Evolutionary conservation across 2,113 vertebrate genomes (phyloP).

Genomic region (Oryzias woworae): DNA sequence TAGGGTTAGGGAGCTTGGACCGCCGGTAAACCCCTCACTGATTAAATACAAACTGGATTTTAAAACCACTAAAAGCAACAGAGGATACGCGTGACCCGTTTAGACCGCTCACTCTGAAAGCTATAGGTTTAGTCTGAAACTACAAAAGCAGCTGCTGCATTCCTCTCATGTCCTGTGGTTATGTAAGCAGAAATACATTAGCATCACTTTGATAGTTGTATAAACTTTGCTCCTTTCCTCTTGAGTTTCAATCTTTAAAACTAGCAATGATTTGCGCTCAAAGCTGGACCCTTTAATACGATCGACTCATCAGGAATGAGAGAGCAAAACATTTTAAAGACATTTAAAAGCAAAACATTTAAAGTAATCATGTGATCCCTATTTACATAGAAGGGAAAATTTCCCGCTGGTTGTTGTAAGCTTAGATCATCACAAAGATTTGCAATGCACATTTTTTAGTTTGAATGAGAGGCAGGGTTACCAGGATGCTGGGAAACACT

Average conservation of each 20-base stretch:
- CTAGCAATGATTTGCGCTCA: too few species aligned
- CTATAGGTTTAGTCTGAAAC: too few species aligned
- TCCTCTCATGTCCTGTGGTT: slow-evolving; percentile 54
- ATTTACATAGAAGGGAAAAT: slow-evolving; percentile 22
- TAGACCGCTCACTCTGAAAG: too few species aligned
- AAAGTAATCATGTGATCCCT: too few species aligned
- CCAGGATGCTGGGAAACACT: slow-evolving; percentile 27
- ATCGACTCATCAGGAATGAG: too few species aligned
- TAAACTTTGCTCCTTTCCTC: too few species aligned
- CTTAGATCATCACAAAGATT: slow-evolving; percentile 68
- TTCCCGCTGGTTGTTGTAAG: slow-evolving; percentile 53
- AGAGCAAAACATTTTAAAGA: too few species aligned
- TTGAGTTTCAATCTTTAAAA: too few species aligned
- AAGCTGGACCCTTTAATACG: too few species aligned
- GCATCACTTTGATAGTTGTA: too few species aligned
- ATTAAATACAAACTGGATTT: slow-evolving; percentile 17
- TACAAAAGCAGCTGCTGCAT: slow-evolving; percentile 37
- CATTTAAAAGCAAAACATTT: too few species aligned
- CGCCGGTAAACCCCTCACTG: not conserved
- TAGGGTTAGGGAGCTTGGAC: slow-evolving; percentile 18
- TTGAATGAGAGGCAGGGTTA: slow-evolving; percentile 65
- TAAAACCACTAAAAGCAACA: slow-evolving; percentile 64
- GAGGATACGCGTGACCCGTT: too few species aligned
- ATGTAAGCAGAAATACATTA: slow-evolving; percentile 50
- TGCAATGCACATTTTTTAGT: slow-evolving; percentile 69